These are phyloP conservation scores for Nannoperca obscura DNA, from an alignment of 2,797 vertebrate species.

Conservation along the genomic window DNA sequence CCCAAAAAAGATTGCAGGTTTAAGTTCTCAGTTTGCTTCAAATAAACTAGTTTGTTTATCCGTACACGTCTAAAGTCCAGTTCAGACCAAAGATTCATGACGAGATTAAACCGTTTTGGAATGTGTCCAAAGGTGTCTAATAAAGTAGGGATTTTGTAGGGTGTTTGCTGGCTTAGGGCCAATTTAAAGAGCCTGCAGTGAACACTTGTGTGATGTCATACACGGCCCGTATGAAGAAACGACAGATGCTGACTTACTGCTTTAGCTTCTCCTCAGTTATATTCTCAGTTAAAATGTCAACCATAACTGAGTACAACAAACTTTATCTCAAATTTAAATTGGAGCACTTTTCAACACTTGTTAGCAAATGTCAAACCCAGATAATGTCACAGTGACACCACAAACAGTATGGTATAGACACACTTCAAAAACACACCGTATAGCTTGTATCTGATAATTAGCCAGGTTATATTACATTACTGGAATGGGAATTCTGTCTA, in stretches of 20 bases:
- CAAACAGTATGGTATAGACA: no score
- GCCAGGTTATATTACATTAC: background rate
- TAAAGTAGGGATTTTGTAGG: no score
- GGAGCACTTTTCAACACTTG: background rate
- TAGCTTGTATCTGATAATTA: background rate
- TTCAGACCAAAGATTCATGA: no score
- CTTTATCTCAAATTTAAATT: background rate
- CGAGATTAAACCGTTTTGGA: no score
- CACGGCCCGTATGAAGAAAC: background rate
- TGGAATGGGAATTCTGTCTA: background rate
- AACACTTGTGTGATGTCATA: background rate
- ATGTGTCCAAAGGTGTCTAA: background rate
- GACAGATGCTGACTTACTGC: background rate
- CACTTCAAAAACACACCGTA: background rate
- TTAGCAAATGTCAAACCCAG: background rate
- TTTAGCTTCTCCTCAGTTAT: background rate
- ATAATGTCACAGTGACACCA: background rate
- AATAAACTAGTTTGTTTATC: no score
- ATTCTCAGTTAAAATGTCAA: conserved; percentile 2
- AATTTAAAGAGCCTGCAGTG: no score
- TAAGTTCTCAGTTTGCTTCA: no score
- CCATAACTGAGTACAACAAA: background rate
- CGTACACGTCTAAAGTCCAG: no score
- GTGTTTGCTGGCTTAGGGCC: no score
- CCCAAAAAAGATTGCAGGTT: no score